These are phyloP conservation scores for Alfaro cultratus DNA, from an alignment of 2,797 vertebrate genomes.

Conservation along the genomic window DNA sequence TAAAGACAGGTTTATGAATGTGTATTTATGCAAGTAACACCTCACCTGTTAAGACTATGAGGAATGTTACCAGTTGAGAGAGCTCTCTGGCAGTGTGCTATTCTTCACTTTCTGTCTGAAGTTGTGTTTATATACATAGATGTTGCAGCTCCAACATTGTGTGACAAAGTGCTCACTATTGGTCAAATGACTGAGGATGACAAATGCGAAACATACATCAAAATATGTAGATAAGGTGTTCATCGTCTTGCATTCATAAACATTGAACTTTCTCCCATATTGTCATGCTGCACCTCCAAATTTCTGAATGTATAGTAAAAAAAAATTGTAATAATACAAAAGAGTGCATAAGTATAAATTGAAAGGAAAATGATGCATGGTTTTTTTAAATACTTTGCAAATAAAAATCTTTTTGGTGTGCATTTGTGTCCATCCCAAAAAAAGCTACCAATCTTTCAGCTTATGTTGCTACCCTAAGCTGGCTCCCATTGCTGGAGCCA, in stretches of 20 bases:
- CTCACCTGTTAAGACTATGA: constrained; percentile 48
- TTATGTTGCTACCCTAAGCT: background rate
- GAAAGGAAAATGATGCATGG: background rate
- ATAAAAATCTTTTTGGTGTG: background rate
- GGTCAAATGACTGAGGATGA: background rate
- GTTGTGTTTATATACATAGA: constrained; percentile 16
- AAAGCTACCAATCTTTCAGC: background rate
- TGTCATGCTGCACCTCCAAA: background rate
- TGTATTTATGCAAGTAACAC: constrained; percentile 49
- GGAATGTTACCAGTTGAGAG: constrained; percentile 23
- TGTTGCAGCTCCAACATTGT: background rate
- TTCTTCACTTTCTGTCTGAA: constrained; percentile 37
- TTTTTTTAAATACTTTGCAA: background rate
- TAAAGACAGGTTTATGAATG: constrained; percentile 22
- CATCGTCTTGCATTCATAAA: background rate
- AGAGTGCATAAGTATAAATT: background rate
- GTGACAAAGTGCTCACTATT: background rate
- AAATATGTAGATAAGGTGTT: background rate
- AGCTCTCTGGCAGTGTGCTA: constrained; percentile 31
- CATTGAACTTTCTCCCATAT: background rate
- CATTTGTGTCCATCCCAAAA: background rate
- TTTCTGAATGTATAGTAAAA: background rate
- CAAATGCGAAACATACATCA: background rate
- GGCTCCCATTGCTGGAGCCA: too few relatives aligned
- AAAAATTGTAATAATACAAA: background rate